A percentile compares a stretch with the other conserved stretches of the same genome.
Conservation (phyloP, 1,140 invertebrate genomes). For the Metopolophium dirhodum region DNA sequence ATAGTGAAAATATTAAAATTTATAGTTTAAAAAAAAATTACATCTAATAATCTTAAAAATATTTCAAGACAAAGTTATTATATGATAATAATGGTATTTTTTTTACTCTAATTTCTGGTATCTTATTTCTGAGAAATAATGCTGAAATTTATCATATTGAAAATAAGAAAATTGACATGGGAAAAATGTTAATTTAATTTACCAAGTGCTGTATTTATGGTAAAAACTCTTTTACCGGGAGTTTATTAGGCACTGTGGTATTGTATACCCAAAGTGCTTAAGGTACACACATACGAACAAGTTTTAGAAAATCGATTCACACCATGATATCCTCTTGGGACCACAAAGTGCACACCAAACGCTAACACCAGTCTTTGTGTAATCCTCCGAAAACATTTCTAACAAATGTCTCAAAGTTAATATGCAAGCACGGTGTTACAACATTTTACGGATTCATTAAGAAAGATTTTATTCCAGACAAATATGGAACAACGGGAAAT, state of each 20-base stretch:
- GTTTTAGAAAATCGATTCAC: conserved; percentile 21
- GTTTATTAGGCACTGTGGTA: not conserved
- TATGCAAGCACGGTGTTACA: not conserved
- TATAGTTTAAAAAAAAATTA: too few relatives aligned
- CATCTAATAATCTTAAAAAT: not conserved
- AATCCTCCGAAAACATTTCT: not conserved
- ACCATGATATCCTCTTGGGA: not conserved
- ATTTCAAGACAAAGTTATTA: not conserved
- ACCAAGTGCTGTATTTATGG: not conserved
- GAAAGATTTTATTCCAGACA: not conserved
- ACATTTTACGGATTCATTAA: not conserved
- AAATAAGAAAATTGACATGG: not conserved
- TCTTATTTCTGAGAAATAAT: not conserved
- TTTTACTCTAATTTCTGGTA: not conserved
- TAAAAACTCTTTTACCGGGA: not conserved
- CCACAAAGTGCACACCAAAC: not conserved
- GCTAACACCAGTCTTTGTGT: not conserved
- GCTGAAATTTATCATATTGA: not conserved
- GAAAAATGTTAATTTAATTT: conserved; percentile 13
- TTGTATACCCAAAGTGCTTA: conserved; percentile 1
- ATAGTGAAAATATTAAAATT: too few relatives aligned
- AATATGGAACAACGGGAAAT: too few relatives aligned
- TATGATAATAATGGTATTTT: not conserved
- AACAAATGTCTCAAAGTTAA: not conserved
- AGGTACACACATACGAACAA: not conserved